Evolutionary conservation across 2,797 vertebrate genomes (phyloP).

Genomic region (Crocodylus rhombifer): DNA sequence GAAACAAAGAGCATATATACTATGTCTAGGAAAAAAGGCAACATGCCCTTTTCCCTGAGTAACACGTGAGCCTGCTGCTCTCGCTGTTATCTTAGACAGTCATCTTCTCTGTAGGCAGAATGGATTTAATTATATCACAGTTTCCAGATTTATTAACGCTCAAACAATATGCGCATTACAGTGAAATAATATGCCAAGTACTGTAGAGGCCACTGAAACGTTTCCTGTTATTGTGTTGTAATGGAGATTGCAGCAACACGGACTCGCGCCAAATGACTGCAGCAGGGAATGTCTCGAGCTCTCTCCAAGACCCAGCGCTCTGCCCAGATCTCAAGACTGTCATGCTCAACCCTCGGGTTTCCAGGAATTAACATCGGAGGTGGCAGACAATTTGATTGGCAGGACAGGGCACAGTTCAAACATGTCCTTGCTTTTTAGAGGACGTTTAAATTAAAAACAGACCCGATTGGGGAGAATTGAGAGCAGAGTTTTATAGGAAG

Average conservation of each 20-base stretch:
- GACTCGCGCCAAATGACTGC: slow-evolving; percentile 45
- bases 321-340: background rate
- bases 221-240: slow-evolving; percentile 79
- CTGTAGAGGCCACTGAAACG: slow-evolving; percentile 69
- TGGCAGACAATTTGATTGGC: background rate
- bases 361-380: slow-evolving; percentile 35
- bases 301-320: slow-evolving; percentile 46
- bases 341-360: background rate
- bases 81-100: slow-evolving; percentile 65
- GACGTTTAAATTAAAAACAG: background rate
- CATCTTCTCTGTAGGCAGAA: slow-evolving; percentile 76
- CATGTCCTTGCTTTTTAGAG: background rate
- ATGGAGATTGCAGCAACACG: slow-evolving; percentile 55
- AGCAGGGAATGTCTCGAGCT: slow-evolving; percentile 51
- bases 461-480: background rate
- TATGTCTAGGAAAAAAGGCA: slow-evolving; percentile 55
- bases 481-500: background rate
- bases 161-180: slow-evolving; percentile 68
- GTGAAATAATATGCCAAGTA: slow-evolving; percentile 69
- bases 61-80: slow-evolving; percentile 67
- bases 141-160: slow-evolving; percentile 74
- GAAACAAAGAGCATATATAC: slow-evolving; percentile 36
- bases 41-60: slow-evolving; percentile 22
- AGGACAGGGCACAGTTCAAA: background rate
- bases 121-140: slow-evolving; percentile 73